A percentile compares a stretch with the other conserved stretches of the same genome.
These are phyloP conservation scores for Limosa lapponica DNA, from an alignment of 2,797 vertebrate genomes.

Conservation along the genomic window DNA sequence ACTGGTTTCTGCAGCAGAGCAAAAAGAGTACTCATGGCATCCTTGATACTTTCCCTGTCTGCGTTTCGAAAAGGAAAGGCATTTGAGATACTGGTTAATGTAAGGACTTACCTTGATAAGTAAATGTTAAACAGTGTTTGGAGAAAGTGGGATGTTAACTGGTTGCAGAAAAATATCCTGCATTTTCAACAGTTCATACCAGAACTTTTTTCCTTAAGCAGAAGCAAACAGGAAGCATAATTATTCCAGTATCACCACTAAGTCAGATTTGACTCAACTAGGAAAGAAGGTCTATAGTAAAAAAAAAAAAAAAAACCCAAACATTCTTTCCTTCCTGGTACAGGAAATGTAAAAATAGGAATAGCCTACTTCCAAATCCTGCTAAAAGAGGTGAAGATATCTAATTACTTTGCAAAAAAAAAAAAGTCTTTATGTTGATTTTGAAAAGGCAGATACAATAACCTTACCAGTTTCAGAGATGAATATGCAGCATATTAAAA, in stretches of 20 bases:
- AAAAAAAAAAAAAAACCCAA: not conserved
- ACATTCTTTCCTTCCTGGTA: constrained; percentile 60
- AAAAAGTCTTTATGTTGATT: not conserved
- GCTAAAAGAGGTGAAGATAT: constrained; percentile 17
- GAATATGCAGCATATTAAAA: not conserved
- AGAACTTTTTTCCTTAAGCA: not conserved
- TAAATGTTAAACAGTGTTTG: not conserved
- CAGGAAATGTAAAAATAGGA: constrained; percentile 67
- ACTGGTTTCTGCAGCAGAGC: not conserved
- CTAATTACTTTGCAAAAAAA: not conserved
- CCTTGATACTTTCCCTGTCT: not conserved
- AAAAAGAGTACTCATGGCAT: not conserved
- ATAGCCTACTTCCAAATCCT: constrained; percentile 17
- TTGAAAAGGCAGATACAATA: not conserved
- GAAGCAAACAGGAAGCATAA: constrained; percentile 38
- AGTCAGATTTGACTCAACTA: not conserved
- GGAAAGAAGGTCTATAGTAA: constrained; percentile 2
- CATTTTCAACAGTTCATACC: not conserved
- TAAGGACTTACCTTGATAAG: not conserved
- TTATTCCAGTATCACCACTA: not conserved
- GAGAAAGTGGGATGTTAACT: constrained; percentile 14
- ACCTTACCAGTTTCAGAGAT: not conserved
- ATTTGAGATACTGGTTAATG: not conserved
- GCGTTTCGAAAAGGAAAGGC: constrained; percentile 1
- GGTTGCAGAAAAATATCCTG: not conserved